A percentile compares a stretch with the other conserved stretches of the same genome.
Evolutionary conservation across 2,113 vertebrate species (phyloP).

Genomic region (Elgaria multicarinata): DNA sequence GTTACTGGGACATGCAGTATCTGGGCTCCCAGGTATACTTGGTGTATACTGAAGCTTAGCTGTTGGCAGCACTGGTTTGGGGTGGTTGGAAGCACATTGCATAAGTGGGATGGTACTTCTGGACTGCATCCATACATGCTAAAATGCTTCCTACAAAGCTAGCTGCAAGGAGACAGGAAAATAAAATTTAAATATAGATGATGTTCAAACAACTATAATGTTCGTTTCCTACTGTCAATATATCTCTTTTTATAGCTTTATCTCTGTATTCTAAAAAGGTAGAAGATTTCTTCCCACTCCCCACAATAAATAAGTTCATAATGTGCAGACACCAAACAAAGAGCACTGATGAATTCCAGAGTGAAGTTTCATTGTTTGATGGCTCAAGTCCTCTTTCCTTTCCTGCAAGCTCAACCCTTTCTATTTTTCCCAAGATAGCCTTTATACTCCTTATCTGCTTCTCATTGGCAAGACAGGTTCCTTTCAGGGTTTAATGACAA

Average conservation of each 20-base stretch:
- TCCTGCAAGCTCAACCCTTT: not conserved
- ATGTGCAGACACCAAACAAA: not conserved
- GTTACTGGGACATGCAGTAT: not conserved
- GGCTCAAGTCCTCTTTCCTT: not conserved
- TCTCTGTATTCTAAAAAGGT: not conserved
- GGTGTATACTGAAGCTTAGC: not conserved
- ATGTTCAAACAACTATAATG: not conserved
- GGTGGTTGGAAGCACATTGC: not conserved
- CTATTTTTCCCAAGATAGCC: not conserved
- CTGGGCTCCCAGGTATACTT: not conserved
- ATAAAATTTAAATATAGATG: not conserved
- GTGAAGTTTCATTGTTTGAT: not conserved
- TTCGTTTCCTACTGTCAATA: not conserved
- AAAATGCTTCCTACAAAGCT: not conserved
- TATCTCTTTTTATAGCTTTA: not conserved
- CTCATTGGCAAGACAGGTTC: not conserved
- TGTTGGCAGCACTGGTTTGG: not conserved
- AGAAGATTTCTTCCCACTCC: not conserved
- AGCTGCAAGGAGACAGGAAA: not conserved
- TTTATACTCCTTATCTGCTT: not conserved
- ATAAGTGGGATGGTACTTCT: not conserved
- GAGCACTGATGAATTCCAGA: not conserved
- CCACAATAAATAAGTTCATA: not conserved
- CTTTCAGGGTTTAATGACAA: not conserved
- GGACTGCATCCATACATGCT: not conserved